These are phyloP conservation scores for Keiferia lycopersicella DNA, from an alignment of 2,888 invertebrate species.

Conservation along the genomic window DNA sequence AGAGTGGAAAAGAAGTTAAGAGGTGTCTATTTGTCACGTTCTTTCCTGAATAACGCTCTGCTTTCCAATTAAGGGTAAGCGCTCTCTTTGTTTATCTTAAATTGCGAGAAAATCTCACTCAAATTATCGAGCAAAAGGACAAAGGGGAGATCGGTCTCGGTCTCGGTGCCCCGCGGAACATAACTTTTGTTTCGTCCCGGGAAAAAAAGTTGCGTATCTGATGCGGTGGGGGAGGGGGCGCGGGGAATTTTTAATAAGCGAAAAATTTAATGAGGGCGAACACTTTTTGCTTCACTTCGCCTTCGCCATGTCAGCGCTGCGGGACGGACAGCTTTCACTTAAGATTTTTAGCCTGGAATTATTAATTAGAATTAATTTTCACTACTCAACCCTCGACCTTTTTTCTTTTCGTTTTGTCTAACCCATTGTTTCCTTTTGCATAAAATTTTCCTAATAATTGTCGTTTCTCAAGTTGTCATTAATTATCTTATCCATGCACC, in stretches of 20 bases:
- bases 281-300: slow-evolving; percentile 65
- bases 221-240: slow-evolving; percentile 63
- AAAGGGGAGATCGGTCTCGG: slow-evolving; percentile 65
- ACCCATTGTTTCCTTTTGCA: slow-evolving; percentile 2
- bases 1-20: slow-evolving; percentile 81
- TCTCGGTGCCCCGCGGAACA: slow-evolving; percentile 56
- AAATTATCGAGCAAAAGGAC: slow-evolving; percentile 79
- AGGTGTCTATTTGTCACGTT: slow-evolving; percentile 82
- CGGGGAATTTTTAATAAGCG: slow-evolving; percentile 81
- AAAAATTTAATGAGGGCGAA: slow-evolving; percentile 78
- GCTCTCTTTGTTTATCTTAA: slow-evolving; percentile 82
- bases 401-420: background rate
- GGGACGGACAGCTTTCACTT: slow-evolving; percentile 50
- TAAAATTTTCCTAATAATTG: background rate
- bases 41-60: slow-evolving; percentile 79
- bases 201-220: slow-evolving; percentile 75
- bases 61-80: slow-evolving; percentile 82
- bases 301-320: slow-evolving; percentile 61
- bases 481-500: background rate
- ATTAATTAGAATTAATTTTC: slow-evolving; percentile 51
- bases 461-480: background rate
- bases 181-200: slow-evolving; percentile 73
- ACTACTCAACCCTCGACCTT: slow-evolving; percentile 16
- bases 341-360: slow-evolving; percentile 46
- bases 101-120: slow-evolving; percentile 82